These are phyloP conservation scores for Heliconius congener DNA, from an alignment of 1,140 invertebrate species.

Conservation along the genomic window DNA sequence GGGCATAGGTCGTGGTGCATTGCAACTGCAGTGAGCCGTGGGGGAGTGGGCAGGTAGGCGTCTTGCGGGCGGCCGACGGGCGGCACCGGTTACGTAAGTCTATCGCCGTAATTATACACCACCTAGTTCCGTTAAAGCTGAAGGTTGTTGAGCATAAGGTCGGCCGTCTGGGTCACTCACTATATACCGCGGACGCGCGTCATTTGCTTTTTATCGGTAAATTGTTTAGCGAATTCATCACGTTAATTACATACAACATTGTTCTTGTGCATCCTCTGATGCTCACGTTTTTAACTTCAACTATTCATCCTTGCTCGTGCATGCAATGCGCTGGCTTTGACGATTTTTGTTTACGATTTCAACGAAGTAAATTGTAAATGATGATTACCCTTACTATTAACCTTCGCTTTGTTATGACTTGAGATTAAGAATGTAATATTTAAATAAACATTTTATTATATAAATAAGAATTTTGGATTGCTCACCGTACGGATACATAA, in stretches of 20 bases:
- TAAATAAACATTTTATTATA: slow-evolving; percentile 2
- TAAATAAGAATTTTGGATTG: no score
- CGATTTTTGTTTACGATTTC: slow-evolving; percentile 10
- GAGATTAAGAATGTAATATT: neutral
- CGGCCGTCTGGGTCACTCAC: slow-evolving; percentile 61
- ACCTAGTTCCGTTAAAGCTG: slow-evolving; percentile 60
- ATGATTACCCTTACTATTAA: slow-evolving; percentile 22
- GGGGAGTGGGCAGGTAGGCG: slow-evolving; percentile 43
- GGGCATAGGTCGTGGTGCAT: slow-evolving; percentile 62
- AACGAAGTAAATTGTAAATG: slow-evolving; percentile 10
- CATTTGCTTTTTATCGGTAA: slow-evolving; percentile 27
- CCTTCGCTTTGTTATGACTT: slow-evolving; percentile 19
- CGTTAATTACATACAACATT: slow-evolving; percentile 6
- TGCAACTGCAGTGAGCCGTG: slow-evolving; percentile 52
- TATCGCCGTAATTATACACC: slow-evolving; percentile 49
- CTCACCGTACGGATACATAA: no score
- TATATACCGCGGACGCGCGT: slow-evolving; percentile 29
- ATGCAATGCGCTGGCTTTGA: slow-evolving; percentile 3
- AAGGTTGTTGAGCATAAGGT: slow-evolving; percentile 70
- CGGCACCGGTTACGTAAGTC: slow-evolving; percentile 52
- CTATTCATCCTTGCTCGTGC: slow-evolving; percentile 2
- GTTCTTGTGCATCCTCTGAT: neutral
- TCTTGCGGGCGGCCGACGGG: slow-evolving; percentile 43
- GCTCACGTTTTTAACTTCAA: slow-evolving; percentile 21
- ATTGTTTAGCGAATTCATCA: slow-evolving; percentile 13